Base-by-base conservation (phyloP, 2,113 vertebrate species). In the Triplophysa dalaica region DNA sequence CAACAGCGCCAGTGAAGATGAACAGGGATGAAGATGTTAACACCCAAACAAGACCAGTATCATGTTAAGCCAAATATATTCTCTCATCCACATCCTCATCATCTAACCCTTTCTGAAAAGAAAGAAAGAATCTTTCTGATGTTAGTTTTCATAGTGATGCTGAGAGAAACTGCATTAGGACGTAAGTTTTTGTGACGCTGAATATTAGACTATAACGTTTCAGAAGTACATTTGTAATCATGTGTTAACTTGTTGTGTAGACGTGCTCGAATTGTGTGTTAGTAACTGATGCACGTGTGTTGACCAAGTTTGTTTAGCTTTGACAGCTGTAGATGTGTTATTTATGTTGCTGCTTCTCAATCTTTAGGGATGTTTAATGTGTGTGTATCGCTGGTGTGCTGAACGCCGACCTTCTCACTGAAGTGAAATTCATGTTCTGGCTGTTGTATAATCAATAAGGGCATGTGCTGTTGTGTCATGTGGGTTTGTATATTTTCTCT, bases 1-100 rank as follows among this genome's bases (percentile, higher is more conserved):
- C 50, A 92, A 90, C 87, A 93, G 90, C 83, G 92, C 91, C 87
- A 94, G 91, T 0, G 93, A 94, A 82, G 93, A 94, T 56, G 93
- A 94, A 85, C 83, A 85, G 43, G 81, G 81, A 66, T 83, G 67
- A 78, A 85, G 75, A 78, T 75, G 41, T 67, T 76, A 58, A 29
- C 3, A 13, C 13, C 21, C 67, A 16, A 4, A 48, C 38, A 19
- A 19, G 1, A 58, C 8, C n/a, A 10, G 54, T 52, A 52, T 52
- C 13, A 5, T 52, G 8, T 8, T 21, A 21, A 58, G 16, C 12
- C 22, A 38, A 54, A 38, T 21, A 38, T 38, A 72, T 14, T 9
- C 6, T 2, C 17, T 3, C 22, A 8, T 21, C 11, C 11, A 50
- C 43, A 69, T 22, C 12, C n/a, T 56, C 26, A 13, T 70, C 26